Evolutionary conservation across 2,113 vertebrate genomes (phyloP), one percentile per base, ranked within the genome.

Genomic region (Corapipo altera): DNA sequence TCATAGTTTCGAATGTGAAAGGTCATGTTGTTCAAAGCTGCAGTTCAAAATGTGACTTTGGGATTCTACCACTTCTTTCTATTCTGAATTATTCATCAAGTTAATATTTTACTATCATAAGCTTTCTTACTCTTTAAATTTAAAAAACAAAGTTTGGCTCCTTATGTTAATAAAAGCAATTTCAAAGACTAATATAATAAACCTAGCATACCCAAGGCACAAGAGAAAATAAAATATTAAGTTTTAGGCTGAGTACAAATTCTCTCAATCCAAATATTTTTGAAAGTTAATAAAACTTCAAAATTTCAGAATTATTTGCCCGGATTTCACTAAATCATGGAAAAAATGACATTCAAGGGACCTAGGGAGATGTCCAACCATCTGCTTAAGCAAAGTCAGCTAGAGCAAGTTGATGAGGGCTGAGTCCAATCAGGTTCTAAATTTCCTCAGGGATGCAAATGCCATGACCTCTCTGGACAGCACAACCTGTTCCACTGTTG

Each of bases 61-160:
- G 87, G 58, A 52, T 81, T 85, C 58, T 54, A 79, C 21, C 23
- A 51, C 43, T 89, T 93, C 46, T 72, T 92, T 81, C 24, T 2
- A 8, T 28, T 88, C 18, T 88, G 51, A 80, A 77, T 77, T 96
- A 87, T 85, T 95, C 26, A 85, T 88, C 37, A 72, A 55, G 58
- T 41, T 92, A 84, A 84, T 96, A 79, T 94, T 88, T 90, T 81
- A 23, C 43, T 85, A 24, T 49, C 13, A 22, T 37, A 88, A 87
- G 21, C 92, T 80, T 94, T 54, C 73, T 76, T 84, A 80, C 13
- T 16, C 23, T 91, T 88, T 80, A 93, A 83, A 92, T 54, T 58
- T 62, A 72, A 15, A 88, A 92, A 96, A 46, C 30, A 62, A 75
- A 59, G 3, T 86, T 86, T 72, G 46, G 28, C 33, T 9, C 7